These are phyloP conservation scores for Eupsilia transversa DNA, from an alignment of 2,888 invertebrate genomes.

Conservation along the genomic window DNA sequence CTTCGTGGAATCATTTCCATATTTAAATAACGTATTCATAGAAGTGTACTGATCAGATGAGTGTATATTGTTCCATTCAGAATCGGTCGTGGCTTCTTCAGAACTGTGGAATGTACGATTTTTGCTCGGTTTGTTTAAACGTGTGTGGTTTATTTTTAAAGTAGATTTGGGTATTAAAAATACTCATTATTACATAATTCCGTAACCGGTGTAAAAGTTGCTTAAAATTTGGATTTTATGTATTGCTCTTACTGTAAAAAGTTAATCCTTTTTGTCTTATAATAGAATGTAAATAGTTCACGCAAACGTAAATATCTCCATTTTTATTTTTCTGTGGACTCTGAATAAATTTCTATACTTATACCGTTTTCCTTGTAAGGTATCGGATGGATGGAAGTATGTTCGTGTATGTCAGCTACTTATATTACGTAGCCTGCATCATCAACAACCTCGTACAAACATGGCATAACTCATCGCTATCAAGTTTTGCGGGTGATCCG, in stretches of 20 bases:
- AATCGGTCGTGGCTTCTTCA: not conserved
- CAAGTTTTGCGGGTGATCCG: conserved; percentile 48
- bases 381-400: not conserved
- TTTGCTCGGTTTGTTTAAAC: conserved; percentile 28
- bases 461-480: conserved; percentile 20
- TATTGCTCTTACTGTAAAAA: not conserved
- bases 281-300: not conserved
- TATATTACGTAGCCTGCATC: not conserved
- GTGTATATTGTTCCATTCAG: conserved; percentile 23
- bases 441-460: not conserved
- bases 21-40: conserved; percentile 6
- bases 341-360: no score
- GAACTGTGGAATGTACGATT: conserved; percentile 16
- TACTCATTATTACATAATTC: conserved; percentile 1
- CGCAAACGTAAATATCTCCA: not conserved
- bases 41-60: conserved; percentile 9
- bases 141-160: conserved; percentile 30
- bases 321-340: not conserved
- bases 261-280: not conserved
- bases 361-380: not conserved
- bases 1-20: conserved; percentile 1
- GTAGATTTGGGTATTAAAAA: not conserved
- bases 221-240: not conserved
- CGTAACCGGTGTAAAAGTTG: no score
- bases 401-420: not conserved